phyloP scores from a whole-genome alignment of 1,140 invertebrate genomes.

The Drosophila sp. region DNA sequence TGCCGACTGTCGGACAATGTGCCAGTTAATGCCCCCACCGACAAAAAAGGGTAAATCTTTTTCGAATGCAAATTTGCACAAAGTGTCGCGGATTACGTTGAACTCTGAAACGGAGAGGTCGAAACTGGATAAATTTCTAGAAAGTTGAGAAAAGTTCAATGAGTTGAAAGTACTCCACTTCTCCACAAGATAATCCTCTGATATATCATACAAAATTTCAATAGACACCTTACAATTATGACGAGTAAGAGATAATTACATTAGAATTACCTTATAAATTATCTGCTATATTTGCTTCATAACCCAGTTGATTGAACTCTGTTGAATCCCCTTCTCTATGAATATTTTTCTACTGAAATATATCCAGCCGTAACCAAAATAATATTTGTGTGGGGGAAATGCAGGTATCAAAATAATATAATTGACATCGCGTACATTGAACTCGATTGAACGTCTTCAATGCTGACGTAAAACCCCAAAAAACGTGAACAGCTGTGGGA shows the following conservation, averaged over 20 bases:
- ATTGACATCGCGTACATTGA: constrained; percentile 73
- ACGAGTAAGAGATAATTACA: background rate
- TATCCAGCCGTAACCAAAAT: background rate
- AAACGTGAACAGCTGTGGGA: constrained; percentile 53
- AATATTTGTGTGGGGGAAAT: constrained; percentile 23
- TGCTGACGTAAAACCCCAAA: constrained; percentile 56
- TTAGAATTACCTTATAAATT: too few relatives aligned
- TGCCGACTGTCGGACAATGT: constrained; percentile 55
- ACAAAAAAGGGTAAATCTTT: constrained; percentile 48
- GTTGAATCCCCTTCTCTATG: background rate
- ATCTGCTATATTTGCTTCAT: too few relatives aligned
- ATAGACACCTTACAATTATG: background rate
- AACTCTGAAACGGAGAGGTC: constrained; percentile 35
- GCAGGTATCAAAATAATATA: constrained; percentile 47
- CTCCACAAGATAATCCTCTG: too few relatives aligned
- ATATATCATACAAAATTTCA: too few relatives aligned
- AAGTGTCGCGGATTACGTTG: constrained; percentile 39
- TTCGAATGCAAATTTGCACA: constrained; percentile 56
- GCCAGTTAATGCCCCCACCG: constrained; percentile 47
- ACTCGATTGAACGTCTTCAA: constrained; percentile 60
- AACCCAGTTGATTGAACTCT: constrained; percentile 13
- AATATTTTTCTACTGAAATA: constrained; percentile 26
- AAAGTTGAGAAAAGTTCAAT: background rate
- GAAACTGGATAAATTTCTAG: background rate
- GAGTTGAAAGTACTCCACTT: background rate